These are phyloP conservation scores for Lepidothrix coronata DNA, from an alignment of 2,113 vertebrate genomes.

Conservation along the genomic window DNA sequence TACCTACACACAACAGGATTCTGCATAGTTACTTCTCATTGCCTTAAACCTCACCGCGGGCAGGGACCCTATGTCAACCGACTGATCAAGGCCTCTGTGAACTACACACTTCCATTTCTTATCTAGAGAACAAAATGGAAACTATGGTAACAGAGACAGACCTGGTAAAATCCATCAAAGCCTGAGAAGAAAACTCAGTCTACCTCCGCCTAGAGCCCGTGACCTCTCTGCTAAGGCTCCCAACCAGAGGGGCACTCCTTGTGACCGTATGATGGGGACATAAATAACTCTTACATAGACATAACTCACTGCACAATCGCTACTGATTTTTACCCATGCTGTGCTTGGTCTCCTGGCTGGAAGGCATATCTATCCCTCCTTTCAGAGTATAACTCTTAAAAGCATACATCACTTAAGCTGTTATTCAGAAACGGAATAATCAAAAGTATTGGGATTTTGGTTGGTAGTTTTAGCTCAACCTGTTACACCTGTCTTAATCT, in stretches of 20 bases:
- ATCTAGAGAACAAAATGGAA: constrained; percentile 26
- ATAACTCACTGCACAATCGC: neutral
- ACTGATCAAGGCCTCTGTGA: constrained; percentile 21
- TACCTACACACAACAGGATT: neutral
- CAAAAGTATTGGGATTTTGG: neutral
- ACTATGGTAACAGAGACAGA: constrained; percentile 12
- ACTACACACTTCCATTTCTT: constrained; percentile 15
- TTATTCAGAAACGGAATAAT: neutral
- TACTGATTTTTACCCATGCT: neutral
- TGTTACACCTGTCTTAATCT: neutral
- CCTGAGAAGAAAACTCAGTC: neutral
- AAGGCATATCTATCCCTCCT: neutral
- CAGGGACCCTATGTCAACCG: neutral
- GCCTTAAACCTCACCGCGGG: constrained; percentile 30
- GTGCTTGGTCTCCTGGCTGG: neutral
- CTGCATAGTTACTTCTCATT: neutral
- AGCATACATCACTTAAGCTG: neutral
- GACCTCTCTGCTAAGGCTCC: neutral
- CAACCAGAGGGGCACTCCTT: neutral
- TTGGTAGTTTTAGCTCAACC: neutral
- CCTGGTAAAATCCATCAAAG: constrained; percentile 18
- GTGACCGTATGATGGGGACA: neutral
- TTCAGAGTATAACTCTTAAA: neutral
- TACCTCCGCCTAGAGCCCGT: neutral
- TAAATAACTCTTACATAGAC: neutral